These are phyloP conservation scores for Thalpophila matura DNA, from an alignment of 2,888 invertebrate species.

Conservation along the genomic window DNA sequence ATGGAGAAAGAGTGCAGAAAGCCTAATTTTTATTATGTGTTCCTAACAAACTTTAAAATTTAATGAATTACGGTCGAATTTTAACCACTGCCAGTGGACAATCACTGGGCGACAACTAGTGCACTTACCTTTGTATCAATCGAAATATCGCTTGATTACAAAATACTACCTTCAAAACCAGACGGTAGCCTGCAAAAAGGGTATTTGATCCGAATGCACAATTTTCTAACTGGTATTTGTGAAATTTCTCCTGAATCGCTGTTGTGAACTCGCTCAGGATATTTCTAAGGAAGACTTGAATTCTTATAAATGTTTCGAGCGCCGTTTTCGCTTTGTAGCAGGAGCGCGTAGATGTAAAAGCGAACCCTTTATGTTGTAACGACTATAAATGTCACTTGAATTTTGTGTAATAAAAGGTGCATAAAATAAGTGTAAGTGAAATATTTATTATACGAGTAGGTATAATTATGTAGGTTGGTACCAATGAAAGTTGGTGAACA, in stretches of 20 bases:
- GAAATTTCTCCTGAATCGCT: constrained; percentile 33
- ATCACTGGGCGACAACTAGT: too few species aligned
- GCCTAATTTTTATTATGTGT: too few species aligned
- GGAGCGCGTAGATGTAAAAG: constrained; percentile 5
- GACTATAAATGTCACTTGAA: neutral
- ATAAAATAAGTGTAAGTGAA: neutral
- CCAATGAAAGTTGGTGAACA: too few species aligned
- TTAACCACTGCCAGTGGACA: too few species aligned
- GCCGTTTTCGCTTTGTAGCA: constrained; percentile 42
- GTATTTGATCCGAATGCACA: constrained; percentile 40
- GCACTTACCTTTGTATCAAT: neutral
- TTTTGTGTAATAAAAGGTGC: neutral
- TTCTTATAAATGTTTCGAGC: constrained; percentile 47
- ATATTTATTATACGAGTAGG: too few species aligned
- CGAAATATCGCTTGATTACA: neutral
- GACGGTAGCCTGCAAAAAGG: constrained; percentile 16
- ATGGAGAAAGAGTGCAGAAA: too few species aligned
- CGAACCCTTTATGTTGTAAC: constrained; percentile 27
- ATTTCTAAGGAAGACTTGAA: constrained; percentile 51
- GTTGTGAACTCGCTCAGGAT: constrained; percentile 34
- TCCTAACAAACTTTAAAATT: too few species aligned
- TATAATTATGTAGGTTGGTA: neutral
- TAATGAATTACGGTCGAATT: too few species aligned
- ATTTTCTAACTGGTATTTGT: constrained; percentile 43
- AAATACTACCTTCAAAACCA: neutral